Conservation (phyloP, 53 echinoderm and acorn worm genomes). For the Luidia sarsii region DNA sequence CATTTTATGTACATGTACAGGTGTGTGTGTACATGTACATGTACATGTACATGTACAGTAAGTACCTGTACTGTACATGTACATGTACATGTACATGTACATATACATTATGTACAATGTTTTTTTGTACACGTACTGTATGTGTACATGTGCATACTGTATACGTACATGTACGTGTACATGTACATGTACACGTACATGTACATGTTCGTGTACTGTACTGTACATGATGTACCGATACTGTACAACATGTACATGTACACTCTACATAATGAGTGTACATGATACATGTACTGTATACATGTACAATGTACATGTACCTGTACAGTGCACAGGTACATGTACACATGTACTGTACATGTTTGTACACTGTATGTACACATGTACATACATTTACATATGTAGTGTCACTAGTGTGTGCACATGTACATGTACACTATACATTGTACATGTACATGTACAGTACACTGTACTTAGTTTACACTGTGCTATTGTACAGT, state of each 20-base stretch:
- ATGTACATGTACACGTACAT: background rate
- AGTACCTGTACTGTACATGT: background rate
- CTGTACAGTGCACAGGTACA: background rate
- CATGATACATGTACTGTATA: background rate
- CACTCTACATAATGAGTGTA: background rate
- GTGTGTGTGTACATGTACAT: too few relatives aligned
- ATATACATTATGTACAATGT: too few relatives aligned
- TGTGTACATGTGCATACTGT: too few relatives aligned
- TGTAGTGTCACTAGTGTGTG: background rate
- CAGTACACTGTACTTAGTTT: too few relatives aligned
- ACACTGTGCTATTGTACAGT: too few relatives aligned
- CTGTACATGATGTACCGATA: too few relatives aligned
- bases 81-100: background rate
- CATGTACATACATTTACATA: background rate
- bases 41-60: too few relatives aligned
- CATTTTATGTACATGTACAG: too few relatives aligned
- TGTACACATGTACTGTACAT: background rate
- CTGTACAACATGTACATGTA: conserved; percentile 10
- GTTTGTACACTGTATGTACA: background rate
- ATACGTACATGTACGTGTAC: too few relatives aligned
- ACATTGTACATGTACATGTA: background rate
- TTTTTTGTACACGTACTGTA: too few relatives aligned
- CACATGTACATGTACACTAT: conserved; percentile 1
- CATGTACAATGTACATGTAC: too few relatives aligned
- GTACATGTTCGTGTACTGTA: background rate